Evolutionary conservation across 2,888 invertebrate genomes (phyloP).

Genomic region (Pandemis corylana): DNA sequence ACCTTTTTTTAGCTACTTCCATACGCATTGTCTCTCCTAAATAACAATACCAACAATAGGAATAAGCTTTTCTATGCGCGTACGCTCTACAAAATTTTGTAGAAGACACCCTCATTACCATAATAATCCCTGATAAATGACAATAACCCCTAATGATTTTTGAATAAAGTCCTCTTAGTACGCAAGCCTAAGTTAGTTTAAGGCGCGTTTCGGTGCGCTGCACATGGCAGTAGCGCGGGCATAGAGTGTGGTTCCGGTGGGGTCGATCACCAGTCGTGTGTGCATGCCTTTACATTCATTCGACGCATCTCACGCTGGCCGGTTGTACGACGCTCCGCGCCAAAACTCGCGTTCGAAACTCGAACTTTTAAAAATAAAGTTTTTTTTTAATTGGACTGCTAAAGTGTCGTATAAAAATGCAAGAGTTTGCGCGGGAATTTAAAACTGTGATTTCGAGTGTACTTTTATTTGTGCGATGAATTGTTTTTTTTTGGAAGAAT

Average conservation of each 20-base stretch:
- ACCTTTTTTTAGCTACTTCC: constrained; percentile 55
- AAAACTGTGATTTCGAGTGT: constrained; percentile 51
- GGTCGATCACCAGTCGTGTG: constrained; percentile 81
- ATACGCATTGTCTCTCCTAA: constrained; percentile 65
- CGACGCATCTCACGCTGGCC: constrained; percentile 63
- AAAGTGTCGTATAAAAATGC: constrained; percentile 47
- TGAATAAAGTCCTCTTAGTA: constrained; percentile 38
- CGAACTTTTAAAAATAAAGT: constrained; percentile 45
- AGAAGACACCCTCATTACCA: constrained; percentile 50
- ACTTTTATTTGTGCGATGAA: constrained; percentile 52
- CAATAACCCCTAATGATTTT: constrained; percentile 48
- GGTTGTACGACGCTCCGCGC: constrained; percentile 66
- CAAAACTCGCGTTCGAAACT: constrained; percentile 56
- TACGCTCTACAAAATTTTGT: constrained; percentile 78
- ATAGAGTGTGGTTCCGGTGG: constrained; percentile 85
- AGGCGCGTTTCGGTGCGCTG: constrained; percentile 80
- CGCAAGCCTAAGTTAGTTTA: constrained; percentile 55
- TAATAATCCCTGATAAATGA: constrained; percentile 42
- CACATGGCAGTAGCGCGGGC: constrained; percentile 80
- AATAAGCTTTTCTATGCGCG: constrained; percentile 75
- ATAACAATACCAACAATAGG: constrained; percentile 72
- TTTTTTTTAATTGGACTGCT: not conserved
- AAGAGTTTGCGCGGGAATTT: constrained; percentile 49
- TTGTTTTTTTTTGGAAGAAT: constrained; percentile 56
- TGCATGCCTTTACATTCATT: constrained; percentile 71